Conservation (phyloP, 2,113 vertebrate genomes). For the Stigmatopora argus region DNA sequence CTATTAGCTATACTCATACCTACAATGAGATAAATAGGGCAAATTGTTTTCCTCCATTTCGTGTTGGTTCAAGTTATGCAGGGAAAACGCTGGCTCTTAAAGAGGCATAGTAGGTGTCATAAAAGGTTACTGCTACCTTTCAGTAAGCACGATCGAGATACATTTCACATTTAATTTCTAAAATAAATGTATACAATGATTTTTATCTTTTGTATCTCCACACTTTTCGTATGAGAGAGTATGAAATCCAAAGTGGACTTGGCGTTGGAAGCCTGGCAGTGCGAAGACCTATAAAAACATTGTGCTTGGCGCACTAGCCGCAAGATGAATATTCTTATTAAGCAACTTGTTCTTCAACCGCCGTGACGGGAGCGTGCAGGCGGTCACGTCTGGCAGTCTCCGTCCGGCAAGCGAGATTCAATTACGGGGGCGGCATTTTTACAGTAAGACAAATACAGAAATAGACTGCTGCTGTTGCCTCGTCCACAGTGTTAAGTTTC, state of each 20-base stretch:
- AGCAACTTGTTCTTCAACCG: slow-evolving; percentile 30
- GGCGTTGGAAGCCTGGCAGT: slow-evolving; percentile 13
- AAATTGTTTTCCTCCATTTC: neutral
- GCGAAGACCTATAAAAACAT: slow-evolving; percentile 29
- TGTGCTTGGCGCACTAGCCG: slow-evolving; percentile 27
- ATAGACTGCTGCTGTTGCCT: slow-evolving; percentile 40
- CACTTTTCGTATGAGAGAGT: neutral
- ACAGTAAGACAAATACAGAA: slow-evolving; percentile 71
- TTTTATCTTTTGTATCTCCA: neutral
- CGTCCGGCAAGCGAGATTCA: slow-evolving; percentile 48
- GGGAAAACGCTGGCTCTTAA: neutral
- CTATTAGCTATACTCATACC: too few species aligned
- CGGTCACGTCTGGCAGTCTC: slow-evolving; percentile 38
- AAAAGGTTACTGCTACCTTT: neutral
- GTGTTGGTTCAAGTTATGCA: neutral
- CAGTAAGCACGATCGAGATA: neutral
- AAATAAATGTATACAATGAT: neutral
- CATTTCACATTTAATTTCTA: neutral
- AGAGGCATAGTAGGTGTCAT: neutral
- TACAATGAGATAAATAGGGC: too few species aligned
- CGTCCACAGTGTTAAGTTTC: slow-evolving; percentile 70
- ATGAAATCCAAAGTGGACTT: neutral
- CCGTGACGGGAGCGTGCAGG: slow-evolving; percentile 26
- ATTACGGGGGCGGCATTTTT: slow-evolving; percentile 50
- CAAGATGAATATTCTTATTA: slow-evolving; percentile 25